Percentiles rank a stretch among this genome's conserved stretches.
phyloP scores from a whole-genome alignment of 2,888 invertebrate species.

The Carpatolechia fugitivella region DNA sequence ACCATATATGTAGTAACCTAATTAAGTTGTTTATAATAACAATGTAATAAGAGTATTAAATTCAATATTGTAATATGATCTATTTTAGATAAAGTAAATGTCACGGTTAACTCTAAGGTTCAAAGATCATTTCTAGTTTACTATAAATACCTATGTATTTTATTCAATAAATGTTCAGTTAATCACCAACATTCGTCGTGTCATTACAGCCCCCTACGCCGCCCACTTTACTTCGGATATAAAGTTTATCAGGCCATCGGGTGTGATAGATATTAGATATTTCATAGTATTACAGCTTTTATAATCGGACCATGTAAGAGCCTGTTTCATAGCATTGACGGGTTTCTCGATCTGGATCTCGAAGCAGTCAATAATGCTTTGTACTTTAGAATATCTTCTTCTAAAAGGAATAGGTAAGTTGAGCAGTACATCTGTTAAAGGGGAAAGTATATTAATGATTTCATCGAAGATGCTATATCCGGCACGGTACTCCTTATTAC shows the following conservation, averaged over 20 bases:
- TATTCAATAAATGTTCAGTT: too few species aligned
- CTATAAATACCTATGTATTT: too few species aligned
- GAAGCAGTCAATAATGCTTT: constrained; percentile 29
- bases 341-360: constrained; percentile 34
- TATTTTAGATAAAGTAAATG: too few species aligned
- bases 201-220: too few species aligned
- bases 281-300: constrained; percentile 27
- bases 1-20: too few species aligned
- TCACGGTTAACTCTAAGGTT: too few species aligned
- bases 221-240: too few species aligned
- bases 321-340: constrained; percentile 27
- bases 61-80: too few species aligned
- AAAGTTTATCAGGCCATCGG: constrained; percentile 7
- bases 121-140: too few species aligned
- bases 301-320: constrained; percentile 32
- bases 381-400: constrained; percentile 16
- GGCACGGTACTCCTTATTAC: constrained; percentile 3
- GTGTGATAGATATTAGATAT: constrained; percentile 17
- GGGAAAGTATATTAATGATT: constrained; percentile 3
- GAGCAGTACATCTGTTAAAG: constrained; percentile 12
- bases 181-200: too few species aligned
- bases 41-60: too few species aligned
- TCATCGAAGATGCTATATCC: not conserved
- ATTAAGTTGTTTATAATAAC: too few species aligned
- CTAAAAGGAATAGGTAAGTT: constrained; percentile 22